Percentiles rank a stretch among this genome's conserved stretches.
Conservation (phyloP, 2,113 vertebrate genomes). For the Chloropsis hardwickii region DNA sequence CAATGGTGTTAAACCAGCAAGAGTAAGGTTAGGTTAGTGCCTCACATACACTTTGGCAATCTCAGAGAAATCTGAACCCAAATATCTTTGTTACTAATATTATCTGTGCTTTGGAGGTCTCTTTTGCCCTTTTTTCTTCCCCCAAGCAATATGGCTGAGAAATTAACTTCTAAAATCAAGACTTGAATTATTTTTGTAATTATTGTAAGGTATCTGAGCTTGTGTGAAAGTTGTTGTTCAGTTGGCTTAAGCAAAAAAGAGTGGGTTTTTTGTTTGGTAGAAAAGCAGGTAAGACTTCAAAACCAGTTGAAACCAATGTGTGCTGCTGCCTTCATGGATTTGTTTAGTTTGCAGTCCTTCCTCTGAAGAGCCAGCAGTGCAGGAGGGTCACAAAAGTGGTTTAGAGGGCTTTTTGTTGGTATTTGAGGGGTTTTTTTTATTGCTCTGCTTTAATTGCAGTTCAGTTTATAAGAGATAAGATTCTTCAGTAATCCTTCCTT, state of each 20-base stretch:
- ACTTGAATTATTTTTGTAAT: neutral
- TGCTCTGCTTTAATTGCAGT: neutral
- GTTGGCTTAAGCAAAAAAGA: neutral
- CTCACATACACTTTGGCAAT: neutral
- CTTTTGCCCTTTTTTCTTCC: neutral
- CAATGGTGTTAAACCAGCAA: neutral
- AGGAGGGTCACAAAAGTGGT: neutral
- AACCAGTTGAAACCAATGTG: neutral
- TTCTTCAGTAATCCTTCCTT: neutral
- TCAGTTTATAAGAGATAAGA: neutral
- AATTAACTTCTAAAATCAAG: neutral
- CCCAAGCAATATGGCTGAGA: neutral
- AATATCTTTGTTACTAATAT: neutral
- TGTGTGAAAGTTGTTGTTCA: neutral
- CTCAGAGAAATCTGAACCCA: neutral
- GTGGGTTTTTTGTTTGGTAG: neutral
- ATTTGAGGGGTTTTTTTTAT: rapidly evolving
- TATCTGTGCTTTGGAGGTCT: neutral
- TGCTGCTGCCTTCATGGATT: neutral
- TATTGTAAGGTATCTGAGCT: neutral
- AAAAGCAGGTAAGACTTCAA: neutral
- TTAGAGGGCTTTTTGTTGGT: neutral
- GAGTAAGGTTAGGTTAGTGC: neutral
- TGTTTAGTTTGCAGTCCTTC: neutral
- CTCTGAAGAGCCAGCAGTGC: neutral